A percentile compares a stretch with the other conserved stretches of the same genome.
Evolutionary conservation across 2,797 vertebrate species (phyloP).

Genomic region (Amphiprion clarkii): DNA sequence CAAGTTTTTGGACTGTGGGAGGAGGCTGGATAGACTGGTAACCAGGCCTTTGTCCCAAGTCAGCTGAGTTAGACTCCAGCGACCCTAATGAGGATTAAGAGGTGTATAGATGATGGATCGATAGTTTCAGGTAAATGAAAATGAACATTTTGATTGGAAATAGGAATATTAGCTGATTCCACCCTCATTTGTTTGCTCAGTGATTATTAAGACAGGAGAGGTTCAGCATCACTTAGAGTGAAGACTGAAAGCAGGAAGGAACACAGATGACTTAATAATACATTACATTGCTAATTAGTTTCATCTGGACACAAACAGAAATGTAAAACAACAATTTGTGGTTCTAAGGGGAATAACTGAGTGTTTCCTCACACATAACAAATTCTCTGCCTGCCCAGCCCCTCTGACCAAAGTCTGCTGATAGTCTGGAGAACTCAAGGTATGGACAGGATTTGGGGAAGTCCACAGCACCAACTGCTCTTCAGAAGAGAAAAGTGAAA

Average conservation of each 20-base stretch:
- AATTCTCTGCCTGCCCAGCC: neutral
- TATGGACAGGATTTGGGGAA: neutral
- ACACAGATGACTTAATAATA: neutral
- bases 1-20: too few relatives aligned
- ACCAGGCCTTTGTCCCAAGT: too few relatives aligned
- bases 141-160: neutral
- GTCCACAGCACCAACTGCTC: neutral
- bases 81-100: too few relatives aligned
- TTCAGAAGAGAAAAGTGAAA: neutral
- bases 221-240: too few relatives aligned
- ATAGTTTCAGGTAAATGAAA: neutral
- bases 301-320: slow-evolving; percentile 16
- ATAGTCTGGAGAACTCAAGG: neutral
- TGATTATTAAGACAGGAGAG: slow-evolving; percentile 1
- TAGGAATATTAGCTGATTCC: neutral
- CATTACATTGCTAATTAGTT: slow-evolving; percentile 5
- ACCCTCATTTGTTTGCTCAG: slow-evolving; percentile 1
- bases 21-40: too few relatives aligned
- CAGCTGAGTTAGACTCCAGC: too few relatives aligned
- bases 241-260: neutral
- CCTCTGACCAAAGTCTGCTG: neutral
- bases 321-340: slow-evolving; percentile 9
- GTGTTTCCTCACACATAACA: neutral
- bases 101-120: too few relatives aligned
- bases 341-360: neutral